Conservation (phyloP, 2,888 invertebrate genomes). For the Leuctra nigra region DNA sequence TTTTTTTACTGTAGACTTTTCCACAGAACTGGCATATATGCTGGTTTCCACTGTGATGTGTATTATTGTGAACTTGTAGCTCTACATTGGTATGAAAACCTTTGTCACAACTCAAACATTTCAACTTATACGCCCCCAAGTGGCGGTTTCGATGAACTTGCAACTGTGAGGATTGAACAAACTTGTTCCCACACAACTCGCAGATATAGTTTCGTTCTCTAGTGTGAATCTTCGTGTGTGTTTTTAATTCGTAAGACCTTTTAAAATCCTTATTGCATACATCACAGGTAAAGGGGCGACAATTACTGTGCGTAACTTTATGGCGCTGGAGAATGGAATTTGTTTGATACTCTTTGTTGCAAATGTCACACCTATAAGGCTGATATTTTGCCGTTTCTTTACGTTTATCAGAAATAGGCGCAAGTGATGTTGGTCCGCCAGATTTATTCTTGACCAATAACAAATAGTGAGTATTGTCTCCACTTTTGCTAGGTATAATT, state of each 20-base stretch:
- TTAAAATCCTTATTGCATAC: slow-evolving; percentile 35
- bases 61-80: slow-evolving; percentile 30
- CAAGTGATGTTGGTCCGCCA: slow-evolving; percentile 17
- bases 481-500: too few relatives aligned
- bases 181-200: slow-evolving; percentile 33
- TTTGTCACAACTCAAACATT: slow-evolving; percentile 27
- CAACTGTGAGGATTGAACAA: slow-evolving; percentile 1
- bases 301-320: slow-evolving; percentile 46
- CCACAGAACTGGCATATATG: slow-evolving; percentile 24
- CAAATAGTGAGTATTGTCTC: background rate
- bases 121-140: slow-evolving; percentile 8
- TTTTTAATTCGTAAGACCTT: slow-evolving; percentile 43
- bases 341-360: slow-evolving; percentile 38
- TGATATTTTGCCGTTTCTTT: background rate
- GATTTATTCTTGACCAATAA: background rate
- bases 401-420: background rate
- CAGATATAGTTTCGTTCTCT: slow-evolving; percentile 33
- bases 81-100: slow-evolving; percentile 32
- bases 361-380: slow-evolving; percentile 42
- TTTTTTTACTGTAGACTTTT: slow-evolving; percentile 20
- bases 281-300: slow-evolving; percentile 36
- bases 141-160: slow-evolving; percentile 14
- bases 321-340: slow-evolving; percentile 18
- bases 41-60: slow-evolving; percentile 20
- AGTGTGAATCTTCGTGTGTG: slow-evolving; percentile 36